Evolutionary conservation across 1,140 invertebrate genomes (phyloP).

Genomic region (Hydropsyche tenuis): DNA sequence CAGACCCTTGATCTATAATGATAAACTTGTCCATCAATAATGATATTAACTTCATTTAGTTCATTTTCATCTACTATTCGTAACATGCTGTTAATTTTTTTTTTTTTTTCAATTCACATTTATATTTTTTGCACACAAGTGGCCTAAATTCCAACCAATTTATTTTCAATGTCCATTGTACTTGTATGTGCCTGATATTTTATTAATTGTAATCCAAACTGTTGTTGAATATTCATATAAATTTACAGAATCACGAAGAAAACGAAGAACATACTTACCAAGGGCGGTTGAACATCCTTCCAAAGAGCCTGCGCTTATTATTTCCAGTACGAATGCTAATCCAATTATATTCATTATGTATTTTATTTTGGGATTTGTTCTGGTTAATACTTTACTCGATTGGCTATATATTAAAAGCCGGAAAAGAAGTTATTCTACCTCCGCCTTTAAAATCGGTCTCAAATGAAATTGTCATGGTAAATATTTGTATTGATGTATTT

Average conservation of each 20-base stretch:
- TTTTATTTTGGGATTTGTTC: conserved; percentile 63
- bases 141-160: no score
- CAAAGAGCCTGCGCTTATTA: conserved; percentile 34
- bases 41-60: no score
- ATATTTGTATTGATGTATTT: conserved; percentile 26
- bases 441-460: conserved; percentile 64
- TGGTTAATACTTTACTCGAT: conserved; percentile 63
- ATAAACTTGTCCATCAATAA: no score
- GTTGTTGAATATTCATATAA: no score
- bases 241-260: conserved; percentile 2
- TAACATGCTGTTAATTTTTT: no score
- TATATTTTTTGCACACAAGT: no score
- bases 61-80: no score
- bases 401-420: conserved; percentile 62
- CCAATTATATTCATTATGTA: conserved; percentile 62
- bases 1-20: no score
- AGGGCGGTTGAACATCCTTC: conserved; percentile 35
- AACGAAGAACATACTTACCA: neutral
- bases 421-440: conserved; percentile 64
- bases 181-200: no score
- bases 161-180: no score
- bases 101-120: no score
- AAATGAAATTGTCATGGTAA: conserved; percentile 69
- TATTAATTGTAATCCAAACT: no score
- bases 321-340: conserved; percentile 64